Percentiles rank a stretch among this genome's conserved stretches.
Conservation (phyloP, 2,113 vertebrate genomes). For the Pseudorhombus dupliciocellatus region DNA sequence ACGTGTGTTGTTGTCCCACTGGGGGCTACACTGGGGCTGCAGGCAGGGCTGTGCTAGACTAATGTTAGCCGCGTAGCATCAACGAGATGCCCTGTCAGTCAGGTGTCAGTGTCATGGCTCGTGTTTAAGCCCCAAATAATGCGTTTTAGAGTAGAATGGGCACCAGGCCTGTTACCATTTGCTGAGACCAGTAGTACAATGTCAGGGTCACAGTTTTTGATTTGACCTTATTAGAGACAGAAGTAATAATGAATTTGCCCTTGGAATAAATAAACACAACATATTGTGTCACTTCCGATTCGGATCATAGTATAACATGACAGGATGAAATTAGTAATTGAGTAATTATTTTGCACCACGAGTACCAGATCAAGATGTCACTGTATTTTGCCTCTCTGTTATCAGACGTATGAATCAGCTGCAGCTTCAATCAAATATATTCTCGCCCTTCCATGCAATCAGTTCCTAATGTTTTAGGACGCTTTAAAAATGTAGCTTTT, state of each 20-base stretch:
- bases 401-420: background rate
- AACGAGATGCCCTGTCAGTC: background rate
- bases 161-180: background rate
- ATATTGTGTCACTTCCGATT: no score
- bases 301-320: no score
- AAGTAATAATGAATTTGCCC: no score
- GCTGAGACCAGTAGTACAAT: background rate
- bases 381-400: no score
- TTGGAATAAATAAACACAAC: no score
- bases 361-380: no score
- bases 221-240: background rate
- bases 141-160: background rate
- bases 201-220: constrained; percentile 26
- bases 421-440: background rate
- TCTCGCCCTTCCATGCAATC: background rate
- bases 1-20: background rate
- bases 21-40: background rate
- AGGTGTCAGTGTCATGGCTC: background rate
- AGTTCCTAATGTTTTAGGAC: no score
- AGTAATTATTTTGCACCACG: no score
- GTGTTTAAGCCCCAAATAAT: no score
- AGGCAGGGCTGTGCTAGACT: background rate
- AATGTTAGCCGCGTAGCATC: background rate
- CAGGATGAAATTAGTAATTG: no score
- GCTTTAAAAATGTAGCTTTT: no score